A percentile compares a stretch with the other conserved stretches of the same genome.
Conservation (phyloP, 2,888 invertebrate genomes). For the Xanthia icteritia region DNA sequence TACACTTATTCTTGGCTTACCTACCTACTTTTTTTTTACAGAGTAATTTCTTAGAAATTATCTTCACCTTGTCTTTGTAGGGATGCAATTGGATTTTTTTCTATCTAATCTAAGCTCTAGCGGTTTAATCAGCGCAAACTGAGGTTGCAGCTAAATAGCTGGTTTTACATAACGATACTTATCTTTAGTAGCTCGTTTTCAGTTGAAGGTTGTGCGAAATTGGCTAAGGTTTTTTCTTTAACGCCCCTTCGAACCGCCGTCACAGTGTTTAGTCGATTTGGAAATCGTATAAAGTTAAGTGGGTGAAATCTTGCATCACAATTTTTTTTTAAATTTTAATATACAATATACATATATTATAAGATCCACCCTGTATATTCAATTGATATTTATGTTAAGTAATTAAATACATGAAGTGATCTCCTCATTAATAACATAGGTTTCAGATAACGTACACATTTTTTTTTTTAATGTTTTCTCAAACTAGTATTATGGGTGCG, state of each 20-base stretch:
- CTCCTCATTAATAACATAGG: too few relatives aligned
- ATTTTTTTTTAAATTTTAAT: too few relatives aligned
- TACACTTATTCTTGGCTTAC: neutral
- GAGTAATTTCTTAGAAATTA: slow-evolving; percentile 5
- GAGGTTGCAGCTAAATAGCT: slow-evolving; percentile 28
- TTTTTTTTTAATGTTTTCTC: too few relatives aligned
- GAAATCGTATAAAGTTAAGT: neutral
- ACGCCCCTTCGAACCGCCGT: neutral
- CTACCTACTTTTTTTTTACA: neutral
- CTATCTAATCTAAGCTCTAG: slow-evolving; percentile 24
- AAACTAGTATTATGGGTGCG: too few relatives aligned
- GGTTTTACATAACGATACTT: slow-evolving; percentile 18
- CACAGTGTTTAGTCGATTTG: neutral
- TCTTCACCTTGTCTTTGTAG: slow-evolving; percentile 2
- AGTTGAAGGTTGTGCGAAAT: slow-evolving; percentile 18
- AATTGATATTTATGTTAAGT: too few relatives aligned
- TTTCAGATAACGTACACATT: too few relatives aligned
- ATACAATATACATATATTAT: too few relatives aligned
- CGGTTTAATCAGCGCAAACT: slow-evolving; percentile 25
- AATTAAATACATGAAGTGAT: too few relatives aligned
- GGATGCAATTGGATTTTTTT: slow-evolving; percentile 23
- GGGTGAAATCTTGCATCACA: neutral
- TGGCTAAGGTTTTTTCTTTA: neutral
- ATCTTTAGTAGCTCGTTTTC: slow-evolving; percentile 27
- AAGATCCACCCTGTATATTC: too few relatives aligned